Evolutionary conservation across 2,113 vertebrate genomes (phyloP).

Genomic region (Alosa alosa): DNA sequence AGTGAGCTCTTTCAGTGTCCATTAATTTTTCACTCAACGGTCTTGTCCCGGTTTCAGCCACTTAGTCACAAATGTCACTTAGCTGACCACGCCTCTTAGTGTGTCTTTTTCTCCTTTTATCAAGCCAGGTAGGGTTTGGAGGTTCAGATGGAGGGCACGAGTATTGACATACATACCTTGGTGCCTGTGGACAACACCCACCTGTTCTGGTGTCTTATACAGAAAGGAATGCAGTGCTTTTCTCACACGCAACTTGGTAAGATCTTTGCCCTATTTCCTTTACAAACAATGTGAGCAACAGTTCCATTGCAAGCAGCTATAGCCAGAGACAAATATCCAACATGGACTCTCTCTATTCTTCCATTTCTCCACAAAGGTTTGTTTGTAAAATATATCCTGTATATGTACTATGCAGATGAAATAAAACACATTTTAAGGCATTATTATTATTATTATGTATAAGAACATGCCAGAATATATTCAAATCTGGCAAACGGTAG

Average conservation of each 20-base stretch:
- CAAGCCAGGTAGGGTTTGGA: slow-evolving; percentile 54
- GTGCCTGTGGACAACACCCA: slow-evolving; percentile 60
- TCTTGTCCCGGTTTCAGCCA: slow-evolving; percentile 46
- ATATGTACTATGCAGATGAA: background rate
- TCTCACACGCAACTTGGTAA: slow-evolving; percentile 22
- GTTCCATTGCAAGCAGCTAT: background rate
- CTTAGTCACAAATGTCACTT: slow-evolving; percentile 53
- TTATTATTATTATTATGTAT: background rate
- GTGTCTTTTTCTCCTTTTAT: slow-evolving; percentile 53
- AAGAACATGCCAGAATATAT: no score
- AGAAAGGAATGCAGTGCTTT: slow-evolving; percentile 30
- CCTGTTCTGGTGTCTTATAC: slow-evolving; percentile 50
- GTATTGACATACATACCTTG: slow-evolving; percentile 68
- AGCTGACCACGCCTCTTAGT: slow-evolving; percentile 61
- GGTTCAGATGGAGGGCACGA: slow-evolving; percentile 65
- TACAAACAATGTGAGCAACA: background rate
- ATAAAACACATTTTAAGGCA: background rate
- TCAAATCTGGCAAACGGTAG: slow-evolving; percentile 40
- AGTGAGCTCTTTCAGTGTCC: slow-evolving; percentile 63
- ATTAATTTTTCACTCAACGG: slow-evolving; percentile 70
- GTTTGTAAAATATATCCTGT: background rate
- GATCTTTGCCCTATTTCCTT: slow-evolving; percentile 18
- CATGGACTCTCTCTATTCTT: background rate
- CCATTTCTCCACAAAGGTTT: background rate
- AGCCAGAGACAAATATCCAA: background rate